Base-by-base conservation (phyloP, 2,797 vertebrate species). In the Liparis tanakae region DNA sequence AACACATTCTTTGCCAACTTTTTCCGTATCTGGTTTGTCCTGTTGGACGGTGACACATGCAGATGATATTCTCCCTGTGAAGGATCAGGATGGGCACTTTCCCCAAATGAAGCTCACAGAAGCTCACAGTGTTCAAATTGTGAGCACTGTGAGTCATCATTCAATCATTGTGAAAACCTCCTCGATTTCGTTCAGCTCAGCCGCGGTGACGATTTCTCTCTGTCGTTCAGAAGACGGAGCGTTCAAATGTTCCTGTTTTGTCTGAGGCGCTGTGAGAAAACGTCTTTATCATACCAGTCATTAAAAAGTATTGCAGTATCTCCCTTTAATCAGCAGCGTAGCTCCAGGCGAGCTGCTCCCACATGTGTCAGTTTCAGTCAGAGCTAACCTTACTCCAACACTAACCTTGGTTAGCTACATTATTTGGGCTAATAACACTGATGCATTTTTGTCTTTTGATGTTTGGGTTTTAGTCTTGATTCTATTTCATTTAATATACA, bases 21-120 rank as follows among this genome's bases (percentile, higher is more conserved):
- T 72, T 56, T 30, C 76, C 55, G 17, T 1, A 72, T 81, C 81
- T 74, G 30, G 84, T 89, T 66, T 6, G 41, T 88, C 84, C 78
- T 73, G 89, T 90, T 71, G 74, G 22, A 74, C 73, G 74, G 30
- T 67, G 65, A 82, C 46, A 72, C 57, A 73, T 41, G 7, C 34
- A 14, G 39, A 22, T 46, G 64, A 76, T 36, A 61, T 51, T 65
- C 9, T 20, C 1, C 3, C 22, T 58, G 53, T 59, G 22, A 20
- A 17, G 20, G 17, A 5, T 34, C 13, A 1, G 1, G 1, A 36
- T 68, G 41, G n/a, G 8, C 22, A 67, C 36, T 22, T 14, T 12
- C 6, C 6, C 3, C 13, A 1, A 33, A 18, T 20, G 2, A 65
- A 25, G 1, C 41, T 34, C 12, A n/a, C n/a, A n/a, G n/a, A n/a